Evolutionary conservation across 2,797 vertebrate species (phyloP), one percentile per base, ranked within the genome.

Genomic region (Leptodactylus fallax): DNA sequence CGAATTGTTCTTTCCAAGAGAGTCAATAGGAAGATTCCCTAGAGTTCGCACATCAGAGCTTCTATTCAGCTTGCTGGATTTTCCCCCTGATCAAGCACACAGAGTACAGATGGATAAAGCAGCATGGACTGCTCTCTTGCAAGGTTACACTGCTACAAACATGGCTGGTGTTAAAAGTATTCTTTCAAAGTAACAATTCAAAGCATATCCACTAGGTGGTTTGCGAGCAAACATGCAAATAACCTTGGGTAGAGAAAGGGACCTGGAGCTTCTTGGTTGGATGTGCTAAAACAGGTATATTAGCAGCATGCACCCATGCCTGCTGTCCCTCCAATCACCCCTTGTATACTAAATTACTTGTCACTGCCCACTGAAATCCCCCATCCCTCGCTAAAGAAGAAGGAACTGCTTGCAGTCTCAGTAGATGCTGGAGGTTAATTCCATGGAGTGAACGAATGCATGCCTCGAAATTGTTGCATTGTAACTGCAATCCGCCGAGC

Each of bases 121-220:
- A 86, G 97, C 95, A 97, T 96, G 97, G 95, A 97, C 97, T 96
- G 97, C 97, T 98, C 96, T 95, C 97, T 97, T 97, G 96, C 97
- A 98, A 95, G 97, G 98, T 97, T 97, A 98, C 97, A 96, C 97
- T 97, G 96, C 98, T 97, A 97, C 97, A 98, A 98, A 98, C 98
- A 99, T 99, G 98, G 97, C 97, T 99, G 97, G 97, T 98, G 97
- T 97, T 98, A 98, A 99, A 97, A 99, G 97, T 97, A 97, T 97
- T 95, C 95, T 95, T 96, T 96, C 84, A 97, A 97, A 97, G 95
- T 97, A 98, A 97, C 98, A 99, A 96, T 99, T 99, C 97, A 93
- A 97, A 91, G 90, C 95, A 94, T 95, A 93, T 93, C 98, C 98
- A 97, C 98, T 97, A 99, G 98, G 98, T 97, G 98, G 97, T 97